phyloP scores from a whole-genome alignment of 2,888 invertebrate genomes.

The Alviniconcha strummeri region DNA sequence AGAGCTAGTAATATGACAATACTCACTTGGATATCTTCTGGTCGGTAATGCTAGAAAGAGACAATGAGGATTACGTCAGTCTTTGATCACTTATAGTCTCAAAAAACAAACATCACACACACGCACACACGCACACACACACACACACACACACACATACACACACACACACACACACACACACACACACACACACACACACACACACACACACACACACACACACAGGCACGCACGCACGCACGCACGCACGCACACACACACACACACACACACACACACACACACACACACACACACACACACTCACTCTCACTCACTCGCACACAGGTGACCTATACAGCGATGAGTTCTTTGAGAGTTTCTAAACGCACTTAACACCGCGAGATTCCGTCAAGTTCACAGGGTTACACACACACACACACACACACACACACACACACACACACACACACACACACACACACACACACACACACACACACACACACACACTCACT shows the following conservation, averaged over 20 bases:
- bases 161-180: background rate
- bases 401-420: too few relatives aligned
- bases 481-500: background rate
- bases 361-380: too few relatives aligned
- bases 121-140: background rate
- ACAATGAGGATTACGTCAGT: background rate
- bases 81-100: too few relatives aligned
- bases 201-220: background rate
- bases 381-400: too few relatives aligned
- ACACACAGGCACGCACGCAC: background rate
- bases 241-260: background rate
- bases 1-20: background rate
- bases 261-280: slow-evolving; percentile 1
- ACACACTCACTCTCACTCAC: too few relatives aligned
- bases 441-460: background rate
- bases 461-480: background rate
- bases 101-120: background rate
- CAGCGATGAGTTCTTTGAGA: too few relatives aligned
- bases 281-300: slow-evolving; percentile 1
- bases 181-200: background rate
- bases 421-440: too few relatives aligned
- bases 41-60: slow-evolving; percentile 7
- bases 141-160: slow-evolving; percentile 11
- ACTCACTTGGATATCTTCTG: slow-evolving; percentile 4
- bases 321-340: too few relatives aligned